phyloP scores from a whole-genome alignment of 92 coral and sea anemone species.

The Blastomussa wellsi region DNA sequence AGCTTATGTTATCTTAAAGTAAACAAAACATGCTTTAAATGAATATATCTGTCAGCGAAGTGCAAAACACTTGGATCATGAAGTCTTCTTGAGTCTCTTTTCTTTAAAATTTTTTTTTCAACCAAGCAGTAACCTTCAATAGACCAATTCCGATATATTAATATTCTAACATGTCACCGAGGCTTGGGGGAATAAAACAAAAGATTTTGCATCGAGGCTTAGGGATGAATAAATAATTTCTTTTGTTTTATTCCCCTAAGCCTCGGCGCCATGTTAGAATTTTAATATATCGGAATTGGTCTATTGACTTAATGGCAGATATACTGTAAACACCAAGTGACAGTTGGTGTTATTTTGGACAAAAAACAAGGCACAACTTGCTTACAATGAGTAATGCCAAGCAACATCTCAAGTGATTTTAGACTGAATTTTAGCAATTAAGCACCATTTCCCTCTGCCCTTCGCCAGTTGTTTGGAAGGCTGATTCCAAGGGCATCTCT shows the following conservation, averaged over 20 bases:
- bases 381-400: constrained; percentile 11
- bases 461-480: constrained; percentile 40
- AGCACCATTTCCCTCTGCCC: constrained; percentile 36
- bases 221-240: too few relatives aligned
- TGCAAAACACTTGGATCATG: too few relatives aligned
- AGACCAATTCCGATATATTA: too few relatives aligned
- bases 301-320: constrained; percentile 12
- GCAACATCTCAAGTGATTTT: constrained; percentile 13
- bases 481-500: constrained; percentile 38
- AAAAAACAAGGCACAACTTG: constrained; percentile 22
- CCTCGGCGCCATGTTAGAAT: too few relatives aligned
- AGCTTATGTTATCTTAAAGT: too few relatives aligned
- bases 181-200: too few relatives aligned
- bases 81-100: constrained; percentile 28
- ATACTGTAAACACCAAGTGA: constrained; percentile 3
- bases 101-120: not conserved
- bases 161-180: too few relatives aligned
- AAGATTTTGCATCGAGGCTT: too few relatives aligned
- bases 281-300: too few relatives aligned
- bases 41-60: too few relatives aligned
- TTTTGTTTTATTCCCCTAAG: too few relatives aligned
- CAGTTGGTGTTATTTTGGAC: not conserved
- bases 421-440: constrained; percentile 15
- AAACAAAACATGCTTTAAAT: too few relatives aligned
- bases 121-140: not conserved